A percentile compares a stretch with the other conserved stretches of the same genome.
Evolutionary conservation across 2,888 invertebrate species (phyloP).

Genomic region (Busseola fusca): DNA sequence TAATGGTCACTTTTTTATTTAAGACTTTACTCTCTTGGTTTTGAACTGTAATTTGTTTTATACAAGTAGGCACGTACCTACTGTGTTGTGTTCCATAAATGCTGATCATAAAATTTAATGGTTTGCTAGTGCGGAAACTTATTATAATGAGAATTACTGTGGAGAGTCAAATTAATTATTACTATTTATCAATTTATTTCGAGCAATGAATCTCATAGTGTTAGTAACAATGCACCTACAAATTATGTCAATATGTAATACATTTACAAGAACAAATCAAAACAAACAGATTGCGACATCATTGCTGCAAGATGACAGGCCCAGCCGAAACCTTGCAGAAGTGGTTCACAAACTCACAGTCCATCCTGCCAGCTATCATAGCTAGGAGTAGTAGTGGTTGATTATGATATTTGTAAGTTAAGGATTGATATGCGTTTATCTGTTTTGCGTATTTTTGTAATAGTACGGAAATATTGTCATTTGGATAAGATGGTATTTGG

Average conservation of each 20-base stretch:
- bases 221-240: no score
- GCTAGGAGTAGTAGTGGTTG: no score
- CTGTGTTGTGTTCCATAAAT: conserved; percentile 41
- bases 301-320: no score
- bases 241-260: no score
- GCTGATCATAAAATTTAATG: conserved; percentile 31
- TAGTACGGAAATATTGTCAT: neutral
- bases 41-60: conserved; percentile 66
- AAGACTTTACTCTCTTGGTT: conserved; percentile 70
- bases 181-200: no score
- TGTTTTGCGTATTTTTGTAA: neutral
- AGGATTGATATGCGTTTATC: neutral
- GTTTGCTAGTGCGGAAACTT: neutral
- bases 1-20: conserved; percentile 80
- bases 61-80: conserved; percentile 63
- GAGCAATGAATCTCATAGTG: no score
- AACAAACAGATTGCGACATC: no score
- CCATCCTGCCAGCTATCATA: no score
- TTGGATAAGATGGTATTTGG: neutral
- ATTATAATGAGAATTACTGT: conserved; percentile 7
- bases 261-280: no score
- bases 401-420: neutral
- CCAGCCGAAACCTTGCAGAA: no score
- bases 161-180: neutral
- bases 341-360: no score